Evolutionary conservation across 2,113 vertebrate genomes (phyloP).

Genomic region (Periophthalmus modestus): DNA sequence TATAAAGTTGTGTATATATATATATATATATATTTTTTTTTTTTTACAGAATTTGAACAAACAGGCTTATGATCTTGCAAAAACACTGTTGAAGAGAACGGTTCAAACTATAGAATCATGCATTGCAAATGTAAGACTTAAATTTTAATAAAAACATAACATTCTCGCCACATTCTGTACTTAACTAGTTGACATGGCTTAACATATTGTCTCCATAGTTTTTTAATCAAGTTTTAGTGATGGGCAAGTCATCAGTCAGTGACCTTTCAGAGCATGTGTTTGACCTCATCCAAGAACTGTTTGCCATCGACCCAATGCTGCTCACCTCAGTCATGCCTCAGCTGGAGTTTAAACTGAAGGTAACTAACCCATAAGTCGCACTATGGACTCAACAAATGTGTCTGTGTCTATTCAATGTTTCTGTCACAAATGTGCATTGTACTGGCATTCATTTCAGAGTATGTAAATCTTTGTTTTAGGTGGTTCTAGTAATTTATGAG

Average conservation of each 20-base stretch:
- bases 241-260: conserved; percentile 97
- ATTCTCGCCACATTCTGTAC: neutral
- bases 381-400: neutral
- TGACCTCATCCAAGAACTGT: conserved; percentile 98
- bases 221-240: conserved; percentile 99
- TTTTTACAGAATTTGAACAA: conserved; percentile 93
- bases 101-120: conserved; percentile 97
- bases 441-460: neutral
- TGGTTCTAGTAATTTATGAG: neutral
- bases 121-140: conserved; percentile 91
- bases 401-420: neutral
- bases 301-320: conserved; percentile 95
- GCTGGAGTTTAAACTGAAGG: conserved; percentile 99
- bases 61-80: conserved; percentile 96
- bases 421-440: neutral
- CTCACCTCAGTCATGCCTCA: conserved; percentile 98
- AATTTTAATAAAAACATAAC: neutral
- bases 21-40: conserved; percentile 28
- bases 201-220: conserved; percentile 78
- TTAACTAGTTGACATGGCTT: neutral
- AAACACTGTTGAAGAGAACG: conserved; percentile 95
- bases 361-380: conserved; percentile 26
- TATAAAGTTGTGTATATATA: neutral
- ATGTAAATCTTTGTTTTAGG: neutral
- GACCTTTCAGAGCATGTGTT: conserved; percentile 98